Percentiles rank a stretch among this genome's conserved stretches.
Conservation (phyloP, 2,797 vertebrate genomes). For the Australoheros facetus region DNA sequence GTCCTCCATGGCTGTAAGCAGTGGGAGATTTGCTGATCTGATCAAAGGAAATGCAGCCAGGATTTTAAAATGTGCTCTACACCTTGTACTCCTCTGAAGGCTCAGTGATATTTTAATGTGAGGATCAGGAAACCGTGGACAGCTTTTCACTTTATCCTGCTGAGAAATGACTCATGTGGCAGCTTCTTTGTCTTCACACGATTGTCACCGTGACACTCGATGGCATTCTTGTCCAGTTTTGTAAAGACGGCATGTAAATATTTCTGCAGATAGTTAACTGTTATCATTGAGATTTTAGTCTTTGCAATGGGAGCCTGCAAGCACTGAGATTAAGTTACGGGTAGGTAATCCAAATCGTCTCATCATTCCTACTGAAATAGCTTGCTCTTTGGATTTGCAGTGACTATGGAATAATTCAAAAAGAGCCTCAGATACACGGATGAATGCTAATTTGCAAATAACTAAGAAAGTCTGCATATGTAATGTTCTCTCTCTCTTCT, state of each 20-base stretch:
- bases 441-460: background rate
- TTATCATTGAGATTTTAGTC: background rate
- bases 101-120: constrained; percentile 44
- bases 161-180: background rate
- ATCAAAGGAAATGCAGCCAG: constrained; percentile 43
- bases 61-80: constrained; percentile 40
- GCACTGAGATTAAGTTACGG: background rate
- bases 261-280: background rate
- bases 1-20: background rate
- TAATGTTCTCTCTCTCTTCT: background rate
- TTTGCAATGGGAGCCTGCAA: background rate
- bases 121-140: constrained; percentile 23
- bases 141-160: constrained; percentile 20
- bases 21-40: constrained; percentile 31
- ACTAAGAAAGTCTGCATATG: background rate
- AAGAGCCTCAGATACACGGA: background rate
- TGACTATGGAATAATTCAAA: background rate
- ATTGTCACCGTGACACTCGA: background rate
- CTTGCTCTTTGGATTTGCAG: background rate
- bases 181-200: background rate
- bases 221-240: background rate
- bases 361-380: background rate
- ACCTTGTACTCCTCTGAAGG: constrained; percentile 24
- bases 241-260: background rate
- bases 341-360: background rate